Conservation (phyloP, 2,888 invertebrate genomes). For the Phyto melanocephala region DNA sequence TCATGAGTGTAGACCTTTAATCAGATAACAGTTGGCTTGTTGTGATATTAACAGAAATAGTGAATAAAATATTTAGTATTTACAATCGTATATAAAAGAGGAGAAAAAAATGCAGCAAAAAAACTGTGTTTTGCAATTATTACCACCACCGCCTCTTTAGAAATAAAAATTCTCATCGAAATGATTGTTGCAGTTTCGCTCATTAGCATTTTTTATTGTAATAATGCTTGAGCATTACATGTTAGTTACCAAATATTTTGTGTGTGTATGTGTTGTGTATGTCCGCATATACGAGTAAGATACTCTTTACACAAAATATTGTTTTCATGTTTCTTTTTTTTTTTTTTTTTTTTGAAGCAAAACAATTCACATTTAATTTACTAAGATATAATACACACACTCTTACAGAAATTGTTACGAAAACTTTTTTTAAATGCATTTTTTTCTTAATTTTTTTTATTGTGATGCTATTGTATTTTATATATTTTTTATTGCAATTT, state of each 20-base stretch:
- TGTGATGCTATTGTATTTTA: constrained; percentile 28
- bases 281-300: not conserved
- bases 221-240: constrained; percentile 62
- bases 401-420: constrained; percentile 49
- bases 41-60: constrained; percentile 7
- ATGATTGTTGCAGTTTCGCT: constrained; percentile 57
- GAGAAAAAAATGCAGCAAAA: not conserved
- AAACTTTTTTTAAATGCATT: constrained; percentile 46
- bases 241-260: constrained; percentile 58
- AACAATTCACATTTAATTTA: constrained; percentile 55
- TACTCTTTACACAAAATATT: constrained; percentile 20
- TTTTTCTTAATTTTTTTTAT: constrained; percentile 49
- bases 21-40: constrained; percentile 43
- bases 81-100: not conserved
- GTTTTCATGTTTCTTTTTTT: constrained; percentile 13
- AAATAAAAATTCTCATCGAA: constrained; percentile 62
- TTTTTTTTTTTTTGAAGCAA: constrained; percentile 22
- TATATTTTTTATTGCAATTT: constrained; percentile 20
- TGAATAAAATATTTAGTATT: not conserved
- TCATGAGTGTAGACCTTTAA: constrained; percentile 22
- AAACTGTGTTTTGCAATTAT: constrained; percentile 49
- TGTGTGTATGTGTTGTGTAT: not conserved
- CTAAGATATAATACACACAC: constrained; percentile 16
- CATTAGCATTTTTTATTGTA: constrained; percentile 64
- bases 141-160: constrained; percentile 47